Percentiles rank a stretch among this genome's conserved stretches.
Evolutionary conservation across 1,140 invertebrate species (phyloP).

Genomic region (Aphaenogaster ashmeadi): DNA sequence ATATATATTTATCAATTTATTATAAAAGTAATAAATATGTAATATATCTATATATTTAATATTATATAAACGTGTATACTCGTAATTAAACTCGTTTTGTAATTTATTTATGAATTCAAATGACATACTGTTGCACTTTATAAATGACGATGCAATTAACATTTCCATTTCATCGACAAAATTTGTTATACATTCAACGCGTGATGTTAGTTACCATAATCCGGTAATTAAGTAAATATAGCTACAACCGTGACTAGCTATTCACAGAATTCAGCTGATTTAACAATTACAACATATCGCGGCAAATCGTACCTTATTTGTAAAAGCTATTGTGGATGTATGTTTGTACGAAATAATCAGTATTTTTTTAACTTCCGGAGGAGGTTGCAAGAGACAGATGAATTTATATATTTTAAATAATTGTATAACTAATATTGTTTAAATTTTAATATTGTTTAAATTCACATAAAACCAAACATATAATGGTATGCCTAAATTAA

Average conservation of each 20-base stretch:
- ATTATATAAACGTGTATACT: neutral
- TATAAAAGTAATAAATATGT: conserved; percentile 5
- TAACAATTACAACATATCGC: conserved; percentile 4
- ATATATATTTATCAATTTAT: neutral
- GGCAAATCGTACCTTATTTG: neutral
- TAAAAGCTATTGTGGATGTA: neutral
- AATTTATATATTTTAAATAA: neutral
- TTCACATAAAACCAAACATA: no score
- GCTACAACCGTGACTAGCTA: conserved; percentile 23
- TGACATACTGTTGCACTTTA: conserved; percentile 44
- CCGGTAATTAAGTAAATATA: conserved; percentile 43
- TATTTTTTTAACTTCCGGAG: neutral
- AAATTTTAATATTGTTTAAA: no score
- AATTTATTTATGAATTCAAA: conserved; percentile 59
- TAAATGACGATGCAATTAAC: conserved; percentile 37
- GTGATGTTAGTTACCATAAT: conserved; percentile 56
- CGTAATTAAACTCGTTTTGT: conserved; percentile 25
- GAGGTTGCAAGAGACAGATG: neutral
- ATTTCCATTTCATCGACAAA: conserved; percentile 40
- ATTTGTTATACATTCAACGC: conserved; percentile 54
- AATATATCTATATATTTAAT: neutral
- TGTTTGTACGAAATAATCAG: neutral
- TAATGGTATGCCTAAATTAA: neutral
- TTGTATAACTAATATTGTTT: neutral
- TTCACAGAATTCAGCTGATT: conserved; percentile 40